Evolutionary conservation across 2,888 invertebrate species (phyloP), one percentile per base, ranked within the genome.

Genomic region (Drosophila robusta): DNA sequence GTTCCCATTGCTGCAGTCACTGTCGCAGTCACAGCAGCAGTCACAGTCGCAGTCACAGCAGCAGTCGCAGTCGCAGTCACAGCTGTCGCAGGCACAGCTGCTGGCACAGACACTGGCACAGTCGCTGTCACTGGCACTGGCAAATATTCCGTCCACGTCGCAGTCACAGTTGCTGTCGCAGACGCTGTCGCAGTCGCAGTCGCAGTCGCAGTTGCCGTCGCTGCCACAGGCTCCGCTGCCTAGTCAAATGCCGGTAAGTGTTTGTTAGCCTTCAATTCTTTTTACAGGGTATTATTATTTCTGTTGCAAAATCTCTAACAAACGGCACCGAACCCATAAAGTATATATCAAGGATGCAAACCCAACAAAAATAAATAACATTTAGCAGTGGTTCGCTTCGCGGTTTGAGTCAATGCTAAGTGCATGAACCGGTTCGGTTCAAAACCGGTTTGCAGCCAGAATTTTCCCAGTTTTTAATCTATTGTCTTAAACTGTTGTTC

Each of bases 231-330:
- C 56, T 12, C 22, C 54, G 1, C 3, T 65, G 2, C 42, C 66
- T 7, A 66, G 68, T 39, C 75, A 77, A 61, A 68, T 81, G 50
- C 80, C 75, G 4, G 81, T 83, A 60, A 70, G 71, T 34, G 34
- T 34, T 7, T 26, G 26, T 7, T 26, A 2, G 29, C 29, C 9
- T 29, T 29, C 8, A 8, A 29, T 3, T 9, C 29, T 9, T 9
- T 9, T 29, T 29, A 29, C 29, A 29, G 29, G 29, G 29, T 29
- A 29, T 29, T 29, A 29, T 9, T 9, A 29, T 9, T 9, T 29
- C 9, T 29, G 29, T 18, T 18, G 18, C 18, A 18, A 18, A 18
- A 18, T 18, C 18, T 18, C 18, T n/a, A n/a, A n/a, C n/a, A n/a
- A n/a, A n/a, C n/a, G n/a, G n/a, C n/a, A n/a, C n/a, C n/a, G n/a